Conservation (phyloP, 2,113 vertebrate genomes). For the Ochotona princeps region DNA sequence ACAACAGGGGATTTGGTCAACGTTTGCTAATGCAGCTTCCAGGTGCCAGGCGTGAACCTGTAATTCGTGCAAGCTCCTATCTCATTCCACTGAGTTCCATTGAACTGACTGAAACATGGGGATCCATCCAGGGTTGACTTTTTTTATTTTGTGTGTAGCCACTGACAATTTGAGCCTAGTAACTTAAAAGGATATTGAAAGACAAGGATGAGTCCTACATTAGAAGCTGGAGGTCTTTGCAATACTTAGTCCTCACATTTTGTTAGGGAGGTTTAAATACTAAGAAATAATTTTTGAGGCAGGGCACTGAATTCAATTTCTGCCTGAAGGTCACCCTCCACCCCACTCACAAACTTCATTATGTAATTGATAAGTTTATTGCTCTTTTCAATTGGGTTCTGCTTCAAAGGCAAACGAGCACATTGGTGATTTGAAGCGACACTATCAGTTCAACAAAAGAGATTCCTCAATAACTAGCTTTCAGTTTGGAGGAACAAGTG, state of each 20-base stretch:
- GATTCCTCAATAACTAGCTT: background rate
- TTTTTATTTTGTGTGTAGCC: background rate
- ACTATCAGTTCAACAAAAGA: background rate
- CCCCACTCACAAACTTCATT: background rate
- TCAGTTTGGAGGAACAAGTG: constrained; percentile 7
- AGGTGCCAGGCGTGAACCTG: background rate
- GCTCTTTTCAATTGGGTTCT: background rate
- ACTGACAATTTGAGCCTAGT: background rate
- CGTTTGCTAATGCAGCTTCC: background rate
- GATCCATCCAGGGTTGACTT: background rate
- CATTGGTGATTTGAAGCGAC: background rate
- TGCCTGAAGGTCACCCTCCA: background rate
- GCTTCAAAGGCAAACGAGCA: background rate
- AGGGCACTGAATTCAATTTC: background rate
- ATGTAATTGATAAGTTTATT: background rate
- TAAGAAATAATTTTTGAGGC: background rate
- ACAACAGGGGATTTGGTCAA: background rate
- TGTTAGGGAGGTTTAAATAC: background rate
- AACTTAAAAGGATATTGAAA: background rate
- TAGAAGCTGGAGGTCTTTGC: background rate
- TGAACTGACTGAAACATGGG: background rate
- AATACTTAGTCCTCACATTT: background rate
- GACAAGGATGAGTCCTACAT: background rate
- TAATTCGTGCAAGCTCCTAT: background rate
- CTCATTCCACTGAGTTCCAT: background rate